A percentile compares a stretch with the other conserved stretches of the same genome.
Evolutionary conservation across 2,797 vertebrate species (phyloP).

Genomic region (Danio albolineatus): DNA sequence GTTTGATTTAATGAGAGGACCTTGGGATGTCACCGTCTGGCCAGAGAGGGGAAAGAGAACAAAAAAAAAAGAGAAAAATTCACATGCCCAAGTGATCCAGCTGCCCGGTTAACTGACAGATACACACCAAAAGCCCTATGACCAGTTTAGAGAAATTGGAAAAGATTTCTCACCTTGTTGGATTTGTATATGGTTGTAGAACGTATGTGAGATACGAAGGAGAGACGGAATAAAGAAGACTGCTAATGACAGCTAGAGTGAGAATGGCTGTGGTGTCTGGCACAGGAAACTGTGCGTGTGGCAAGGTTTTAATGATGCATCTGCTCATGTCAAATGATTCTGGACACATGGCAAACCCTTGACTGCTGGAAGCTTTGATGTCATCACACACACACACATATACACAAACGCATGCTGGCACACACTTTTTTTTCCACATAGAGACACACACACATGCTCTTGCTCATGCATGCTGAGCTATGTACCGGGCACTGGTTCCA

Average conservation of each 20-base stretch:
- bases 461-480: conserved; percentile 65
- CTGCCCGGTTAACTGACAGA: conserved; percentile 64
- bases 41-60: conserved; percentile 19
- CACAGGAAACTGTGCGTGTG: conserved; percentile 70
- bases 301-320: conserved; percentile 85
- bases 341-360: conserved; percentile 81
- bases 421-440: conserved; percentile 54
- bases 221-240: conserved; percentile 47
- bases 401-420: conserved; percentile 51
- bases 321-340: conserved; percentile 84
- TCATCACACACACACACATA: conserved; percentile 59
- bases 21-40: conserved; percentile 57
- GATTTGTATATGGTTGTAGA: conserved; percentile 67
- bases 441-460: conserved; percentile 50
- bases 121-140: conserved; percentile 65
- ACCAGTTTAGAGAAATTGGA: conserved; percentile 53
- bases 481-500: conserved; percentile 77
- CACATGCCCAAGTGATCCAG: conserved; percentile 58
- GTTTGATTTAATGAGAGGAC: conserved; percentile 79
- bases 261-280: conserved; percentile 71
- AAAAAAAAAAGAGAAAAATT: conserved; percentile 30
- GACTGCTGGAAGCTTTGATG: conserved; percentile 81
- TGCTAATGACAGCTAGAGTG: conserved; percentile 61
- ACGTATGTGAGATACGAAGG: conserved; percentile 63
- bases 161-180: conserved; percentile 53